Conservation (phyloP, 2,113 vertebrate genomes). For the Oryzias woworae region DNA sequence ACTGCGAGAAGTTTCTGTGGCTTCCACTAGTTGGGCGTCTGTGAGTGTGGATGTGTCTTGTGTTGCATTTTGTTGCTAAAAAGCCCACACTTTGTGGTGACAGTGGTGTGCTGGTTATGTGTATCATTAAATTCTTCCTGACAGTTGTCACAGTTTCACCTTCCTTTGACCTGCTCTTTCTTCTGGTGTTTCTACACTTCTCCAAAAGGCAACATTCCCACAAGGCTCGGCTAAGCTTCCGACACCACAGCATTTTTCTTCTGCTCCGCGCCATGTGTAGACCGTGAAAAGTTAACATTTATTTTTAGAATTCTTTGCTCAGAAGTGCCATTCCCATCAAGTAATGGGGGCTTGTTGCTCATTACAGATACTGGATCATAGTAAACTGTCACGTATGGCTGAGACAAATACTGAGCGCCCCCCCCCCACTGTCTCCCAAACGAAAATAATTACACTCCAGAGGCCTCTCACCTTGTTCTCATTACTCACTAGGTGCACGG, state of each 20-base stretch:
- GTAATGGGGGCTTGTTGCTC: slow-evolving; percentile 73
- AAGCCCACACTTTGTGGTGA: slow-evolving; percentile 5
- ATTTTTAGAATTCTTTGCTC: slow-evolving; percentile 67
- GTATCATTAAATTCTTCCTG: slow-evolving; percentile 43
- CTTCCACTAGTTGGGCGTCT: slow-evolving; percentile 4
- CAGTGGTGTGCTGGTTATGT: neutral
- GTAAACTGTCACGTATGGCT: slow-evolving; percentile 65
- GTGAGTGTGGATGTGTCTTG: neutral
- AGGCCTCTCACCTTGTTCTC: slow-evolving; percentile 70
- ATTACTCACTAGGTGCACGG: slow-evolving; percentile 65
- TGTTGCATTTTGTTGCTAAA: slow-evolving; percentile 17
- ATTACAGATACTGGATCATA: slow-evolving; percentile 66
- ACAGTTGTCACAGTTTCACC: slow-evolving; percentile 23
- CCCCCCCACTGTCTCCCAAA: slow-evolving; percentile 67
- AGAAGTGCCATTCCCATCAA: slow-evolving; percentile 52
- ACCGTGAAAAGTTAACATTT: slow-evolving; percentile 60
- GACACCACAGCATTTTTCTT: slow-evolving; percentile 22
- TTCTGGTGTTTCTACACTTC: slow-evolving; percentile 20
- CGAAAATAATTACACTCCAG: slow-evolving; percentile 80
- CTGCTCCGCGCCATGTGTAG: slow-evolving; percentile 35
- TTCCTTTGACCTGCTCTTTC: slow-evolving; percentile 34
- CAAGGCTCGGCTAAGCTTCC: slow-evolving; percentile 12
- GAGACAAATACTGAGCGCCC: slow-evolving; percentile 69
- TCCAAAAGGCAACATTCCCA: slow-evolving; percentile 36
- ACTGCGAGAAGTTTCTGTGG: slow-evolving; percentile 13